These are phyloP conservation scores for Bujurquina vittata DNA, from an alignment of 2,113 vertebrate species.

Conservation along the genomic window DNA sequence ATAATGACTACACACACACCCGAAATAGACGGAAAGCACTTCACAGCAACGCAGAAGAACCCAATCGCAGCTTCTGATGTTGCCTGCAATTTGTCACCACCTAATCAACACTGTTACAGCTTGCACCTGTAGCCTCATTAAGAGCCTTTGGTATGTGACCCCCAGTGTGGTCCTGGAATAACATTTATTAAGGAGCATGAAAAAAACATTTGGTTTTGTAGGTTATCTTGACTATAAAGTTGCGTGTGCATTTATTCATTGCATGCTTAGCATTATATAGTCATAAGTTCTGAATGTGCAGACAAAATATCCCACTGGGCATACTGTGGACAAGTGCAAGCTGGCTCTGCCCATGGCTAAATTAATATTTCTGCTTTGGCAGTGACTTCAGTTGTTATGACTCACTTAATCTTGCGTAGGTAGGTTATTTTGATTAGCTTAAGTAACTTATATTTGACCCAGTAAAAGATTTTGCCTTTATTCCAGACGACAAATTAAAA, in stretches of 20 bases:
- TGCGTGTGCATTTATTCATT: no score
- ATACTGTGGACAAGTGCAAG: not conserved
- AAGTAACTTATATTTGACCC: not conserved
- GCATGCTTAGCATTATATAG: not conserved
- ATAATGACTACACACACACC: not conserved
- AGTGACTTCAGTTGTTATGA: not conserved
- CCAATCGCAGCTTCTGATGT: not conserved
- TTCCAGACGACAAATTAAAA: not conserved
- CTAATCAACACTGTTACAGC: not conserved
- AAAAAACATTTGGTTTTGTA: no score
- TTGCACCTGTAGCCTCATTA: conserved; percentile 33
- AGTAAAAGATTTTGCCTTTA: not conserved
- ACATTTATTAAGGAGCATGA: not conserved
- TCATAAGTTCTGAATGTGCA: not conserved
- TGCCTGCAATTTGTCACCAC: not conserved
- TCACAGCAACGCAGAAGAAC: not conserved
- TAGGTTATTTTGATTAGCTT: not conserved
- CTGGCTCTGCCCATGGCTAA: not conserved
- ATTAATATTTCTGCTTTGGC: not conserved
- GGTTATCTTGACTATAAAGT: no score
- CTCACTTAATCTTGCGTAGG: not conserved
- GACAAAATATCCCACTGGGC: not conserved
- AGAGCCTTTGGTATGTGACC: not conserved
- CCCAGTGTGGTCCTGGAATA: not conserved
- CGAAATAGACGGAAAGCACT: not conserved